Conservation (phyloP, 2,888 invertebrate species). For the Abrostola tripartita region DNA sequence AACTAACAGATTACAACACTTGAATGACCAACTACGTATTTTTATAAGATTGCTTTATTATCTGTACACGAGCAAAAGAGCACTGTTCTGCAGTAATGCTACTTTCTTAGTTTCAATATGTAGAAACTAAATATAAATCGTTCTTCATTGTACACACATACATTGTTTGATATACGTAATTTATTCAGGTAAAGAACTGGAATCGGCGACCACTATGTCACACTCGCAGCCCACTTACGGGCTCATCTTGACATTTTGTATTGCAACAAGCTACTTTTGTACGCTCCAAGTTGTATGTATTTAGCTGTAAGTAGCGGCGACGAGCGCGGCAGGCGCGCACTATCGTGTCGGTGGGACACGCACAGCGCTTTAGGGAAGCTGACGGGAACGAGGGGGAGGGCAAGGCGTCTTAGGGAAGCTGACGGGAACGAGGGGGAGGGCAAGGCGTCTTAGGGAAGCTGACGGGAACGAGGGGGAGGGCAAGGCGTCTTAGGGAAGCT, state of each 20-base stretch:
- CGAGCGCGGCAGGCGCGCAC: not conserved
- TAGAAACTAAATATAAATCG: conserved; percentile 11
- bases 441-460: too few species aligned
- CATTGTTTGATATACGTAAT: conserved; percentile 6
- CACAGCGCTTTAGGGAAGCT: too few species aligned
- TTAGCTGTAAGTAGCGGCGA: conserved; percentile 18
- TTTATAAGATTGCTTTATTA: conserved; percentile 49
- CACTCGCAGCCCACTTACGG: conserved; percentile 4
- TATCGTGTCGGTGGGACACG: not conserved
- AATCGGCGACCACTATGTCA: conserved; percentile 2
- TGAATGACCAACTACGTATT: conserved; percentile 46
- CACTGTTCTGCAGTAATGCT: conserved; percentile 39
- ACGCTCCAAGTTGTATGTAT: conserved; percentile 38
- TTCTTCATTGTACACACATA: conserved; percentile 14
- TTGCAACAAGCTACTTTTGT: conserved; percentile 40
- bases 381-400: too few species aligned
- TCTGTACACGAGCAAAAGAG: conserved; percentile 38
- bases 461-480: too few species aligned
- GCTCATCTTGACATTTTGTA: conserved; percentile 40
- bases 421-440: too few species aligned
- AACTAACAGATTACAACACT: conserved; percentile 19
- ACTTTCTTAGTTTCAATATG: conserved; percentile 22
- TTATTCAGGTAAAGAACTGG: not conserved
- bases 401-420: too few species aligned
- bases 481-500: too few species aligned